phyloP scores from a whole-genome alignment of 2,113 vertebrate genomes.

The Tragelaphus scriptus region DNA sequence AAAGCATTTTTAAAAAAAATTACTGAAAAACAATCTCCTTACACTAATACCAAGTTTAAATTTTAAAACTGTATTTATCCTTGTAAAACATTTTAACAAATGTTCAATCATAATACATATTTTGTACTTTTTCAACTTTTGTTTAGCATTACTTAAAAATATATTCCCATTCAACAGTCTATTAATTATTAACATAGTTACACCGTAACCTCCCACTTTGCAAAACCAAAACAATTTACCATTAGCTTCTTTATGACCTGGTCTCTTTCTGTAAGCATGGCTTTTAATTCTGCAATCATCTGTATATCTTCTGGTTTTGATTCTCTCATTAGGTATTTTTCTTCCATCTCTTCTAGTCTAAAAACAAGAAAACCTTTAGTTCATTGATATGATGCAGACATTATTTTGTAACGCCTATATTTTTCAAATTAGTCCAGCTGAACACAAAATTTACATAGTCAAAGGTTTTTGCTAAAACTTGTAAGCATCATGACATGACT shows the following conservation, averaged over 20 bases:
- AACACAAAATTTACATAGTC: neutral
- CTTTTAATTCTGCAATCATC: conserved; percentile 95
- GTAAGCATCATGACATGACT: neutral
- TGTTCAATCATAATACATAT: neutral
- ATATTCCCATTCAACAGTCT: neutral
- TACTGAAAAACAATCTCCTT: neutral
- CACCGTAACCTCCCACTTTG: neutral
- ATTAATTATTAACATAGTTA: neutral
- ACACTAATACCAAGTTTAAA: conserved; percentile 6
- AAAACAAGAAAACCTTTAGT: conserved; percentile 78
- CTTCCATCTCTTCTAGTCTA: conserved; percentile 97
- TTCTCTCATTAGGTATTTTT: conserved; percentile 96
- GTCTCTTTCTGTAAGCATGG: conserved; percentile 95
- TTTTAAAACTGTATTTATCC: neutral
- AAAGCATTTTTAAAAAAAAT: neutral
- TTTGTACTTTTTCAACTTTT: conserved; percentile 3
- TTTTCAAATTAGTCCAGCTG: conserved; percentile 30
- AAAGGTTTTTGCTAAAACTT: neutral
- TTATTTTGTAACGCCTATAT: neutral
- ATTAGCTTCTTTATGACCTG: conserved; percentile 98
- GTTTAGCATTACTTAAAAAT: conserved; percentile 34
- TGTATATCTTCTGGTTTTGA: conserved; percentile 95
- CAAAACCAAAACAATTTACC: conserved; percentile 82
- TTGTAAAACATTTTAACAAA: conserved; percentile 19
- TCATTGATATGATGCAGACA: conserved; percentile 16